Evolutionary conservation across 2,113 vertebrate species (phyloP).

Genomic region (Pedetes capensis): DNA sequence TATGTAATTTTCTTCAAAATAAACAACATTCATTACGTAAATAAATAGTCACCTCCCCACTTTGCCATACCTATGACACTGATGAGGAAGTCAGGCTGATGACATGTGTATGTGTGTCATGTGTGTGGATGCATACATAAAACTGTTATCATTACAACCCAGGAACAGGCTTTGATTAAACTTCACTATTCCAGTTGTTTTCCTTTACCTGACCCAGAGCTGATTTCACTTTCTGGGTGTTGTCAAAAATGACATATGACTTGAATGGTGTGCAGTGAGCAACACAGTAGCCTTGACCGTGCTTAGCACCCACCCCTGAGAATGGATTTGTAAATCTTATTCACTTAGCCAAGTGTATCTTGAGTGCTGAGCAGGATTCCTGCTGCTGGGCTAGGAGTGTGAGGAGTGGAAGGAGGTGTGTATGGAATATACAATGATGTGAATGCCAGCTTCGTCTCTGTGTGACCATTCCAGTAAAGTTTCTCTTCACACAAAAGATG

Average conservation of each 20-base stretch:
- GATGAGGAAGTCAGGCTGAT: not conserved
- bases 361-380: not conserved
- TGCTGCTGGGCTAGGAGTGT: not conserved
- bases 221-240: not conserved
- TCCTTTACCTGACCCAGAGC: not conserved
- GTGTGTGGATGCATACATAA: not conserved
- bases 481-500: not conserved
- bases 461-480: not conserved
- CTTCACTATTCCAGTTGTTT: not conserved
- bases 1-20: conserved; percentile 2
- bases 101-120: not conserved
- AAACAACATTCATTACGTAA: not conserved
- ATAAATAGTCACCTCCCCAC: not conserved
- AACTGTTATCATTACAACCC: not conserved
- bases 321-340: not conserved
- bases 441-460: not conserved
- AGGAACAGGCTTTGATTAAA: not conserved
- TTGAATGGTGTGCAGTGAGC: not conserved
- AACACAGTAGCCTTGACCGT: not conserved
- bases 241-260: not conserved
- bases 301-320: not conserved
- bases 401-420: fast-evolving
- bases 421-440: not conserved
- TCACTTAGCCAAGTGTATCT: not conserved
- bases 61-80: not conserved